Conservation (phyloP, 2,113 vertebrate species). For the Recurvirostra avosetta region DNA sequence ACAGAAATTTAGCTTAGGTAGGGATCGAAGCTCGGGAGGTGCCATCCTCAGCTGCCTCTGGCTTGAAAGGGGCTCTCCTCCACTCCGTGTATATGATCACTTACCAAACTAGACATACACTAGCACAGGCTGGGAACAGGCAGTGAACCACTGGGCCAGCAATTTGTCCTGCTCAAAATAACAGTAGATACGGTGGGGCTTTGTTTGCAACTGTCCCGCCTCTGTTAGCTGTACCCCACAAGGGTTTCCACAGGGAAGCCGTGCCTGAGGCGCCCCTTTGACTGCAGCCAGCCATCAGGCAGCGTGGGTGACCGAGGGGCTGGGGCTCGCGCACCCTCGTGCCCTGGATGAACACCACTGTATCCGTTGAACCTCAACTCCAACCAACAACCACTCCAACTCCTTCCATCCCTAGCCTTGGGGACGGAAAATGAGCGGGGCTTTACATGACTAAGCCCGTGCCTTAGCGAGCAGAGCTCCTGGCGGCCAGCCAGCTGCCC, state of each 20-base stretch:
- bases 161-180: background rate
- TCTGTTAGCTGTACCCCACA: background rate
- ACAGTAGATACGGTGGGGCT: background rate
- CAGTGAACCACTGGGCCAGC: background rate
- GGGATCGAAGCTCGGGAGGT: background rate
- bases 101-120: background rate
- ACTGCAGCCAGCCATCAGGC: background rate
- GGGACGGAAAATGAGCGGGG: background rate
- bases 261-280: background rate
- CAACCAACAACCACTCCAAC: background rate
- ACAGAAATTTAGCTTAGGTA: background rate
- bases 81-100: rapidly evolving
- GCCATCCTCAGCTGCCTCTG: background rate
- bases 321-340: rapidly evolving
- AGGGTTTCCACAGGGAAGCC: background rate
- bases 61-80: background rate
- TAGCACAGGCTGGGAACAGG: background rate
- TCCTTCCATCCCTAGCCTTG: background rate
- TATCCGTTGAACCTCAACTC: background rate
- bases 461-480: background rate
- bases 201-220: background rate
- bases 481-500: background rate
- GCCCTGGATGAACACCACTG: background rate
- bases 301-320: background rate
- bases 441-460: background rate